A percentile compares a stretch with the other conserved stretches of the same genome.
phyloP scores from a whole-genome alignment of 2,888 invertebrate genomes.

The Steinernema hermaphroditum region DNA sequence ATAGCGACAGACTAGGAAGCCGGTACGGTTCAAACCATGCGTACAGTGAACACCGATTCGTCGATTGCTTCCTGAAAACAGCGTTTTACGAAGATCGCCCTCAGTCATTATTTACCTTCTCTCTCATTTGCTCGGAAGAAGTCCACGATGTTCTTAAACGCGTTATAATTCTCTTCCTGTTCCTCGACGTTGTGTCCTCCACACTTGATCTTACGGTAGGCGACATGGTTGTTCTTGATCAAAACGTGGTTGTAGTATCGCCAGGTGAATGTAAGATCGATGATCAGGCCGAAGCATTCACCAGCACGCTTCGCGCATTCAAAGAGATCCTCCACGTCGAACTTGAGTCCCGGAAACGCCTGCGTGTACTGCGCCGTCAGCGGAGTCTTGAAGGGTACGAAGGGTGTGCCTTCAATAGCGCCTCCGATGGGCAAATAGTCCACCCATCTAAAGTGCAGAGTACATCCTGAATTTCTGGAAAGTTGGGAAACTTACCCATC shows the following conservation, averaged over 20 bases:
- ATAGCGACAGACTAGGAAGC: slow-evolving; percentile 69
- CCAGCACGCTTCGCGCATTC: slow-evolving; percentile 51
- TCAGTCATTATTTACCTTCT: too few relatives aligned
- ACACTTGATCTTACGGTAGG: slow-evolving; percentile 46
- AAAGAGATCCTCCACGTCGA: slow-evolving; percentile 52
- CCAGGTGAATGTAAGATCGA: slow-evolving; percentile 68
- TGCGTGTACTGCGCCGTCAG: slow-evolving; percentile 68
- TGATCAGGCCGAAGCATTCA: slow-evolving; percentile 65
- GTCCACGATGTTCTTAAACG: not conserved
- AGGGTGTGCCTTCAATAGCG: slow-evolving; percentile 74
- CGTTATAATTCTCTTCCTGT: not conserved
- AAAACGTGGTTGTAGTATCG: slow-evolving; percentile 56
- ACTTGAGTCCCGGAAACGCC: slow-evolving; percentile 64
- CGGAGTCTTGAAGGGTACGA: slow-evolving; percentile 79
- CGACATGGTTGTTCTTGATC: not conserved
- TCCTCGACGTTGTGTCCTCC: slow-evolving; percentile 43
- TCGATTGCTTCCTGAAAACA: not conserved
- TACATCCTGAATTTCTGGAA: too few relatives aligned
- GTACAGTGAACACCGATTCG: slow-evolving; percentile 71
- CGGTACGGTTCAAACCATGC: slow-evolving; percentile 71
- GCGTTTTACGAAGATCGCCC: too few relatives aligned
- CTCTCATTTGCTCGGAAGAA: not conserved
- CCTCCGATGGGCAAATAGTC: slow-evolving; percentile 70
- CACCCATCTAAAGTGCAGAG: slow-evolving; percentile 65
- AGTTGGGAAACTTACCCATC: too few relatives aligned